Evolutionary conservation across 2,888 invertebrate genomes (phyloP).

Genomic region (Callyntrura sp.): DNA sequence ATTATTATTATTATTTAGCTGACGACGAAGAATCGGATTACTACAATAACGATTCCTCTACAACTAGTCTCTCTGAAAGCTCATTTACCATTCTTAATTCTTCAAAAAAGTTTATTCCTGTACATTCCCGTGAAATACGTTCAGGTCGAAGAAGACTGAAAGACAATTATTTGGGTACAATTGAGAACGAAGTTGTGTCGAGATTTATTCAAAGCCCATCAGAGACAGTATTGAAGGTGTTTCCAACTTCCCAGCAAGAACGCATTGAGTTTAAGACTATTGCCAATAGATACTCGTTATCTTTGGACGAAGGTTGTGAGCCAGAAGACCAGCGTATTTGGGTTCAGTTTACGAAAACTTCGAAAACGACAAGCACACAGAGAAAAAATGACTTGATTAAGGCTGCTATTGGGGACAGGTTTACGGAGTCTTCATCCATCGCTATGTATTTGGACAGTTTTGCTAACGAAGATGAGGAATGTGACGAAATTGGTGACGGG

Average conservation of each 20-base stretch:
- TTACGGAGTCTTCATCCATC: conserved; percentile 36
- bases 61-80: conserved; percentile 69
- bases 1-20: conserved; percentile 54
- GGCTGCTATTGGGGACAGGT: conserved; percentile 49
- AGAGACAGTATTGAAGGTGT: conserved; percentile 46
- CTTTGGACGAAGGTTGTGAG: conserved; percentile 61
- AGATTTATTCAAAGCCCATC: conserved; percentile 64
- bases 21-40: conserved; percentile 74
- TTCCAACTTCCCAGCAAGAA: conserved; percentile 57
- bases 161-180: conserved; percentile 31
- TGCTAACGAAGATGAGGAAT: conserved; percentile 30
- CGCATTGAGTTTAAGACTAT: conserved; percentile 60
- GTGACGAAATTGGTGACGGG: conserved; percentile 44
- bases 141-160: conserved; percentile 67
- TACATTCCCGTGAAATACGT: conserved; percentile 67
- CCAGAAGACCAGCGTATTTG: conserved; percentile 61
- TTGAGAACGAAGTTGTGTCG: conserved; percentile 67
- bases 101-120: conserved; percentile 70
- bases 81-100: conserved; percentile 68
- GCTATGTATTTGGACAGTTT: conserved; percentile 49
- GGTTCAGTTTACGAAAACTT: conserved; percentile 67
- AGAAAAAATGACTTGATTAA: conserved; percentile 61
- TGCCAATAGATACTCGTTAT: conserved; percentile 59
- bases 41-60: conserved; percentile 71
- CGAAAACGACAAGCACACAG: conserved; percentile 54